Percentiles rank a stretch among this genome's conserved stretches.
Conservation (phyloP, 2,888 invertebrate genomes). For the Pterostichus niger region DNA sequence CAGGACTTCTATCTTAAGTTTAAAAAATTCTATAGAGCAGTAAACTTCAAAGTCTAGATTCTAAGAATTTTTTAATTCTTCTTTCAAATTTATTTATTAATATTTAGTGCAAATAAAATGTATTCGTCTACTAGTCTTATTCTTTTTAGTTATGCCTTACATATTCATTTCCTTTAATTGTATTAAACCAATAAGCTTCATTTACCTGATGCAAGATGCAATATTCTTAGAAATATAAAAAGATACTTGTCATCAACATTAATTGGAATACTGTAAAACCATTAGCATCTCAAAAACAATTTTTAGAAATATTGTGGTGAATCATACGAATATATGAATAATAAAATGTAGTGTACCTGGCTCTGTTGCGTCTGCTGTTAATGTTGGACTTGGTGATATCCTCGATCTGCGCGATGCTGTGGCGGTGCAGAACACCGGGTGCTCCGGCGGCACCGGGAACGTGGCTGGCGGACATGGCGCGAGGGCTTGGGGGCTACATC, state of each 20-base stretch:
- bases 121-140: too few relatives aligned
- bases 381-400: conserved; percentile 72
- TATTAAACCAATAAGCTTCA: background rate
- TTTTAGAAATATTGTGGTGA: too few relatives aligned
- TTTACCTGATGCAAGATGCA: background rate
- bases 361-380: conserved; percentile 72
- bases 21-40: too few relatives aligned
- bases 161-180: too few relatives aligned
- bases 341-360: conserved; percentile 2
- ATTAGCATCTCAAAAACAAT: too few relatives aligned
- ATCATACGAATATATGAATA: too few relatives aligned
- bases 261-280: background rate
- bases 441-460: conserved; percentile 62
- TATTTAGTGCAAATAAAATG: too few relatives aligned
- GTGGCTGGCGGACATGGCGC: conserved; percentile 69
- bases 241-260: background rate
- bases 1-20: too few relatives aligned
- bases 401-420: conserved; percentile 72
- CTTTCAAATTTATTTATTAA: too few relatives aligned
- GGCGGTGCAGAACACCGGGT: conserved; percentile 69
- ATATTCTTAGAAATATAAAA: background rate
- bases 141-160: too few relatives aligned
- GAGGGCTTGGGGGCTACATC: conserved; percentile 1
- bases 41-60: too few relatives aligned
- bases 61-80: too few relatives aligned